phyloP scores from a whole-genome alignment of 2,113 vertebrate species.

The Gavialis gangeticus region DNA sequence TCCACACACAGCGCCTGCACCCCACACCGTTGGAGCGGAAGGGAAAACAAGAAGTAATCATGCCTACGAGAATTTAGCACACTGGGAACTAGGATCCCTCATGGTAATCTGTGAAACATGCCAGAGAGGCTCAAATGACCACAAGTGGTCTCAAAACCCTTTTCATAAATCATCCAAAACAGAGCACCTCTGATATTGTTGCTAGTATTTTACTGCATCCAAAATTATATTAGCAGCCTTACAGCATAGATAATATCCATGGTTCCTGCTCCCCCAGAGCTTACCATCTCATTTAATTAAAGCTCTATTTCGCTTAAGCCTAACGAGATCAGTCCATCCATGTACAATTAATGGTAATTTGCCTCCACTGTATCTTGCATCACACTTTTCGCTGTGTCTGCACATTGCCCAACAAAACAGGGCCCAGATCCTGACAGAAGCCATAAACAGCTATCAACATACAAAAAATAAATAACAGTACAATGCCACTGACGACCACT shows the following conservation, averaged over 20 bases:
- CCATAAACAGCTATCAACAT: fast-evolving
- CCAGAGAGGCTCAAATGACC: fast-evolving
- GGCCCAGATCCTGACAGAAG: neutral
- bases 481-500: neutral
- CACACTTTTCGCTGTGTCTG: neutral
- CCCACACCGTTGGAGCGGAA: neutral
- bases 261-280: neutral
- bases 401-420: neutral
- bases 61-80: neutral
- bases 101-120: neutral
- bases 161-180: fast-evolving
- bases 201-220: fast-evolving
- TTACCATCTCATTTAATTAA: neutral
- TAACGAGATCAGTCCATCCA: neutral
- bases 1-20: neutral
- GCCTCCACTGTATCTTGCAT: neutral
- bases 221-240: neutral
- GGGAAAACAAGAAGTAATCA: neutral
- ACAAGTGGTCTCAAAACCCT: fast-evolving
- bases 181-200: neutral
- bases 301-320: neutral
- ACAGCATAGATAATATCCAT: neutral
- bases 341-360: neutral
- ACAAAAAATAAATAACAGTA: fast-evolving
- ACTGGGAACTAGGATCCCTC: fast-evolving